Conservation (phyloP, 2,888 invertebrate genomes). For the Oligia strigilis region DNA sequence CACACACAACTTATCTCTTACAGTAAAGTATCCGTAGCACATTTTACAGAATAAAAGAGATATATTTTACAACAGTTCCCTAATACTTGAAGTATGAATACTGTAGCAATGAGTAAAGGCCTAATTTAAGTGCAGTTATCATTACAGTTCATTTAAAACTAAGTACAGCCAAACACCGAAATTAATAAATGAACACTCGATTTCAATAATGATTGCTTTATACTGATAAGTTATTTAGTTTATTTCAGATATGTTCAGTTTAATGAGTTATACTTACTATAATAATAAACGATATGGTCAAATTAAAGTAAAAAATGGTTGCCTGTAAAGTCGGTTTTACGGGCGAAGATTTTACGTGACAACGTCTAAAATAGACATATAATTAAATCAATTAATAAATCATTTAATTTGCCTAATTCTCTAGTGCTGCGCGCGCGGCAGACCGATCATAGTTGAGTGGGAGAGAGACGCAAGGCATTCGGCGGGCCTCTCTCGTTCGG, state of each 20-base stretch:
- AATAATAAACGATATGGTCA: slow-evolving; percentile 60
- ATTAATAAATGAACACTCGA: slow-evolving; percentile 47
- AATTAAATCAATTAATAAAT: no score
- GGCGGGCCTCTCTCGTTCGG: no score
- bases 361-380: no score
- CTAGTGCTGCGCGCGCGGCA: no score
- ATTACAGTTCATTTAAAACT: slow-evolving; percentile 33
- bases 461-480: no score
- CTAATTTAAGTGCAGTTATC: slow-evolving; percentile 24
- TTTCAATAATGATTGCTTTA: slow-evolving; percentile 55
- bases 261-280: slow-evolving; percentile 49
- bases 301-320: slow-evolving; percentile 57
- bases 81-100: slow-evolving; percentile 66
- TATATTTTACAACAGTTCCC: slow-evolving; percentile 44
- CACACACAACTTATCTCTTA: slow-evolving; percentile 63
- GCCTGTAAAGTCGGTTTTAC: no score
- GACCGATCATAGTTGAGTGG: no score
- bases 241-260: slow-evolving; percentile 68
- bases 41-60: slow-evolving; percentile 44
- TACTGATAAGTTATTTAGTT: slow-evolving; percentile 43
- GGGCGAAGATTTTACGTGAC: no score
- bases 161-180: slow-evolving; percentile 44
- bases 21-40: slow-evolving; percentile 64
- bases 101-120: slow-evolving; percentile 49
- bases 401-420: no score